Evolutionary conservation across 2,113 vertebrate species (phyloP).

Genomic region (Campylomormyrus tamandua): DNA sequence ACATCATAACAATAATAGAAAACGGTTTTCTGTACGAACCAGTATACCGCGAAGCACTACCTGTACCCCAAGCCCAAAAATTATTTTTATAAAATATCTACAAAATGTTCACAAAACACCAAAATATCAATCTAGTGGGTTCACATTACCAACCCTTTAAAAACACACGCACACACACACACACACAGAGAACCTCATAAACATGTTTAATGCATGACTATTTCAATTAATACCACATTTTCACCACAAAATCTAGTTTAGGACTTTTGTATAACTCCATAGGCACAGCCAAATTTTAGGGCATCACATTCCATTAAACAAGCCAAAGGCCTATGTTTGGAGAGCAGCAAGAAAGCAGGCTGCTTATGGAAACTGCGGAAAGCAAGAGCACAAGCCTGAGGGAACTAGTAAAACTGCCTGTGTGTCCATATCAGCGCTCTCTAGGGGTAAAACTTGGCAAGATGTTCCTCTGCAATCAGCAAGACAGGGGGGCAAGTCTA

Average conservation of each 20-base stretch:
- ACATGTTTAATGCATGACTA: neutral
- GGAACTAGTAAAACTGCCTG: neutral
- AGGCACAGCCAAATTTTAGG: neutral
- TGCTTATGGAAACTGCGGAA: neutral
- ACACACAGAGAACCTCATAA: too few relatives aligned
- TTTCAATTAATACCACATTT: neutral
- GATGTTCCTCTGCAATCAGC: neutral
- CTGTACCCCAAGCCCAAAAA: neutral
- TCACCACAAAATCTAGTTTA: neutral
- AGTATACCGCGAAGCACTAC: too few relatives aligned
- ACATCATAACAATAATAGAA: too few relatives aligned
- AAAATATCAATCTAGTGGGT: neutral
- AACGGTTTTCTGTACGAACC: too few relatives aligned
- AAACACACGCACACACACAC: neutral
- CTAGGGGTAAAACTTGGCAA: neutral
- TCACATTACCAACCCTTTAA: too few relatives aligned
- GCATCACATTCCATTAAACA: neutral
- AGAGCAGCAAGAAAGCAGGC: neutral
- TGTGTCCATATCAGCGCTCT: neutral
- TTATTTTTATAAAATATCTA: neutral
- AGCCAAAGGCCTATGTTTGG: neutral
- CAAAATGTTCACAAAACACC: neutral
- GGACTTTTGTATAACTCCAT: neutral
- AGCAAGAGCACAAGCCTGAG: neutral
- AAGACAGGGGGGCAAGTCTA: neutral